These are phyloP conservation scores for Lepidocyrtoides sp. DNA, from an alignment of 2,888 invertebrate species.

Conservation along the genomic window DNA sequence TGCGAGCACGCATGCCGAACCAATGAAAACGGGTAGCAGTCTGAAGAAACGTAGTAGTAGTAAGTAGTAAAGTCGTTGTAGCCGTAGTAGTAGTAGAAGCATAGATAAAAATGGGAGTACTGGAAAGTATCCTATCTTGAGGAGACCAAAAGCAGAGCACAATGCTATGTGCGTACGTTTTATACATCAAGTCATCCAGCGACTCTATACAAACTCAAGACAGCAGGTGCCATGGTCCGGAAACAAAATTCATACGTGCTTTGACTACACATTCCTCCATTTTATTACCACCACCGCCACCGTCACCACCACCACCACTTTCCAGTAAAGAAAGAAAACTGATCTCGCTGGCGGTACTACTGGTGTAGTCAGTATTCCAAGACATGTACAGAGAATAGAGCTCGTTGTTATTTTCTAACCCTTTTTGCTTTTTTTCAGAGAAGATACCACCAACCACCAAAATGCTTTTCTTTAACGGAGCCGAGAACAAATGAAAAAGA, in stretches of 20 bases:
- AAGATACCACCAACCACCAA: conserved; percentile 6
- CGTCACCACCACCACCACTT: not conserved
- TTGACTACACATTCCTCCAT: conserved; percentile 83
- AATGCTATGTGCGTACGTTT: conserved; percentile 5
- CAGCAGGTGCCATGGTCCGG: conserved; percentile 85
- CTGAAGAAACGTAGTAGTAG: not conserved
- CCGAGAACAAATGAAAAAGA: conserved; percentile 18
- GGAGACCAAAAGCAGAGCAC: not conserved
- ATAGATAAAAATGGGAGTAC: conserved; percentile 18
- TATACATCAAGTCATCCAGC: conserved; percentile 77
- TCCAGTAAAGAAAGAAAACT: conserved; percentile 32
- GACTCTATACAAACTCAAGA: conserved; percentile 82
- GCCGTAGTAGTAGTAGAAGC: not conserved
- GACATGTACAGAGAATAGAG: conserved; percentile 30
- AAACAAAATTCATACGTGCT: conserved; percentile 85
- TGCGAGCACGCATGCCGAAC: conserved; percentile 42
- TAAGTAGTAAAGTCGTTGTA: not conserved
- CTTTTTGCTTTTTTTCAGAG: conserved; percentile 17
- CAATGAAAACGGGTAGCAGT: conserved; percentile 19
- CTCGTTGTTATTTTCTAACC: conserved; percentile 66
- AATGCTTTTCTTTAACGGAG: conserved; percentile 37
- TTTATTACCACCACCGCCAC: conserved; percentile 75
- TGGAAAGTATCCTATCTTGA: conserved; percentile 4
- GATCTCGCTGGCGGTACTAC: conserved; percentile 15
- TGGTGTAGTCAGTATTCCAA: not conserved